Percentiles rank a stretch among this genome's conserved stretches.
Evolutionary conservation across 2,113 vertebrate genomes (phyloP).

Genomic region (Lepidothrix coronata): DNA sequence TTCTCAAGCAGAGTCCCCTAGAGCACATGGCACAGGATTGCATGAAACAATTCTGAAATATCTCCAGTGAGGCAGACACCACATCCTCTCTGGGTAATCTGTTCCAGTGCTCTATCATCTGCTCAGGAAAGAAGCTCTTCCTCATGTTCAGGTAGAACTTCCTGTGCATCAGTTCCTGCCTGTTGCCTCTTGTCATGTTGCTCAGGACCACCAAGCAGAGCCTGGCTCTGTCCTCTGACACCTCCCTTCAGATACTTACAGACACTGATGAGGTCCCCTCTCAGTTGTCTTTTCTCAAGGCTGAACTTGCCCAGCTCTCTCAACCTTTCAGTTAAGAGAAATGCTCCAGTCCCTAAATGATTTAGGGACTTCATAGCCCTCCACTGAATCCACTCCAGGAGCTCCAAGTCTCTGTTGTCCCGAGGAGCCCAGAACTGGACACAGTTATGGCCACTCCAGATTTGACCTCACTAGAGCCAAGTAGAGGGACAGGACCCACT

Average conservation of each 20-base stretch:
- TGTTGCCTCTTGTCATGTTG: accelerated
- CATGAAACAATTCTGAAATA: background rate
- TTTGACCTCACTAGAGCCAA: background rate
- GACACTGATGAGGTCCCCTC: background rate
- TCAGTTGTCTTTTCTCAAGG: background rate
- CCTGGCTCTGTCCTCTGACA: no score
- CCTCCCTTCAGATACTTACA: background rate
- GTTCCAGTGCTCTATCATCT: background rate
- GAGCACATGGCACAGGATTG: background rate
- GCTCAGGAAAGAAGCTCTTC: background rate
- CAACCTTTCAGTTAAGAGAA: background rate
- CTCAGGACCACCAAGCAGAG: accelerated
- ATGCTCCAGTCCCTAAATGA: background rate
- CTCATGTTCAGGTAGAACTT: background rate
- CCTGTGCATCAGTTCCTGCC: background rate
- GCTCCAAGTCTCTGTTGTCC: background rate
- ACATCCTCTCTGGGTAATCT: background rate
- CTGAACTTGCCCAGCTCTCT: background rate
- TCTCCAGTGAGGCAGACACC: background rate
- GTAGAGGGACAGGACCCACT: background rate
- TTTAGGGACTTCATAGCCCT: background rate
- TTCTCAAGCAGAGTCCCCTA: background rate
- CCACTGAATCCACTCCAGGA: background rate
- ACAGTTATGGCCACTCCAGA: background rate
- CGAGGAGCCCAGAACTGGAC: background rate